Conservation (phyloP, 1,140 invertebrate species). For the Latrodectus geometricus region DNA sequence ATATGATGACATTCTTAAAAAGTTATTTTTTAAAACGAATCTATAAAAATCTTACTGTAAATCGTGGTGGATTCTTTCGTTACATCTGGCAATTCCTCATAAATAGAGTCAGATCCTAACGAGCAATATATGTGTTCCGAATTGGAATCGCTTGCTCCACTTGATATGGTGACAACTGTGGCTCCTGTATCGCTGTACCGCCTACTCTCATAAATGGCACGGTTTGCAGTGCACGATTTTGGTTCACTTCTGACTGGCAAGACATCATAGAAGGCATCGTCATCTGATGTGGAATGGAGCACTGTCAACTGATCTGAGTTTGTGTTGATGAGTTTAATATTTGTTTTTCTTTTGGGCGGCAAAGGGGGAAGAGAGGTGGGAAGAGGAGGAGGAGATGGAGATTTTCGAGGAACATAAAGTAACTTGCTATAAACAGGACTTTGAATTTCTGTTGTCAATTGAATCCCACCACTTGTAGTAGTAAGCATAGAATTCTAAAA, state of each 20-base stretch:
- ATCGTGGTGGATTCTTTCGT: constrained; percentile 65
- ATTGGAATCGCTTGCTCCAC: constrained; percentile 3
- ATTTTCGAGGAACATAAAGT: constrained; percentile 46
- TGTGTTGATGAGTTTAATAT: too few species aligned
- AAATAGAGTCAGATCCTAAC: constrained; percentile 82
- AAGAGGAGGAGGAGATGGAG: constrained; percentile 48
- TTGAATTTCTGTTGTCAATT: not conserved
- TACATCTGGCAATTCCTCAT: constrained; percentile 81
- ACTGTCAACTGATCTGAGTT: not conserved
- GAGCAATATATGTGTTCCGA: constrained; percentile 39
- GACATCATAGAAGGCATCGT: constrained; percentile 25
- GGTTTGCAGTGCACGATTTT: not conserved
- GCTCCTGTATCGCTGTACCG: constrained; percentile 73
- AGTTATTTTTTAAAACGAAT: too few species aligned
- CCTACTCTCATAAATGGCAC: constrained; percentile 38
- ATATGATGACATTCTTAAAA: too few species aligned
- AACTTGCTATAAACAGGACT: constrained; percentile 53
- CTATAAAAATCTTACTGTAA: not conserved
- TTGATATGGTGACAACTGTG: constrained; percentile 31
- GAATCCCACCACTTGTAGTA: constrained; percentile 5
- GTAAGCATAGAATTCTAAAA: constrained; percentile 7
- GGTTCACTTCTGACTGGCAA: not conserved
- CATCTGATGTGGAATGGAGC: not conserved
- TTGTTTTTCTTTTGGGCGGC: constrained; percentile 11
- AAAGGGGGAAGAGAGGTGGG: constrained; percentile 36